These are phyloP conservation scores for Cydia strobilella DNA, from an alignment of 1,140 invertebrate genomes.

Conservation along the genomic window DNA sequence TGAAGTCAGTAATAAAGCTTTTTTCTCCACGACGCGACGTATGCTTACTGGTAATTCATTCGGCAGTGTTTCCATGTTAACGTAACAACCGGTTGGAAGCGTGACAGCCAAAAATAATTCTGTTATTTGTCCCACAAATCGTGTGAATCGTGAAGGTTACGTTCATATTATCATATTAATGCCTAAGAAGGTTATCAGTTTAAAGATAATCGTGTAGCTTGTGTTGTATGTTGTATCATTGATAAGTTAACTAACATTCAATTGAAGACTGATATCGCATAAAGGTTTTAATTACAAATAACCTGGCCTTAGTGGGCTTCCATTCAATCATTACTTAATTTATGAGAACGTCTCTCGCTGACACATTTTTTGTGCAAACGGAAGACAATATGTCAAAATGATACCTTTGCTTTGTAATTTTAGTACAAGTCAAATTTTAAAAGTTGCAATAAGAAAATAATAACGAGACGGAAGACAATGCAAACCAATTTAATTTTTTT, in stretches of 20 bases:
- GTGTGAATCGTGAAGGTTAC: slow-evolving; percentile 3
- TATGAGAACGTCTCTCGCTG: too few species aligned
- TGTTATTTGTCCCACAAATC: slow-evolving; percentile 15
- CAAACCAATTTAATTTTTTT: not conserved
- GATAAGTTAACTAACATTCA: not conserved
- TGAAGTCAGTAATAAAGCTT: slow-evolving; percentile 1
- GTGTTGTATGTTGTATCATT: not conserved
- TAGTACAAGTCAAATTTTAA: not conserved
- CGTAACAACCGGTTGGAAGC: slow-evolving; percentile 8
- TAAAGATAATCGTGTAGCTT: not conserved
- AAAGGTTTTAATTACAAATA: not conserved
- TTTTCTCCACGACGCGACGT: slow-evolving; percentile 9
- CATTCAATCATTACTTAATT: too few species aligned
- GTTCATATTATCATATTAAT: not conserved
- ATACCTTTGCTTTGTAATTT: not conserved
- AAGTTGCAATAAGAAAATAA: not conserved
- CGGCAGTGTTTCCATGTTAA: not conserved
- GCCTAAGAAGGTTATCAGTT: not conserved
- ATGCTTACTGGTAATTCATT: slow-evolving; percentile 18
- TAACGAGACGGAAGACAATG: not conserved
- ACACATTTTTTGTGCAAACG: too few species aligned
- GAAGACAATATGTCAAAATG: not conserved
- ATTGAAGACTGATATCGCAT: not conserved
- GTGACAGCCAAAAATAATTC: slow-evolving; percentile 17
- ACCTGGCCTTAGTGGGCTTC: too few species aligned